A percentile compares a stretch with the other conserved stretches of the same genome.
Conservation (phyloP, 1,140 invertebrate species). For the Aethina tumida region DNA sequence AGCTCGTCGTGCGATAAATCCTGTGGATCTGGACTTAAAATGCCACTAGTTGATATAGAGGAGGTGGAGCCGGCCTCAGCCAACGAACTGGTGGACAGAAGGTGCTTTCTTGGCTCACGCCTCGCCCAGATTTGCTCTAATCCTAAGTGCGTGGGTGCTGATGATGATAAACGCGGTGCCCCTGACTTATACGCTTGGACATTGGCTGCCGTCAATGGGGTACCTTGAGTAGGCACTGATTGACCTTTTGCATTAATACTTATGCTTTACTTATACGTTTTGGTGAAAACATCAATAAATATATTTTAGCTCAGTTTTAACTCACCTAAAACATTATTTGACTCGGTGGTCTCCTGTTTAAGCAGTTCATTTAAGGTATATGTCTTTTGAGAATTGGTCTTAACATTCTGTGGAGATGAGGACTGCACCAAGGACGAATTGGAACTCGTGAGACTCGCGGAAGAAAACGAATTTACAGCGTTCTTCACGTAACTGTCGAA, state of each 20-base stretch:
- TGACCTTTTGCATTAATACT: conserved; percentile 10
- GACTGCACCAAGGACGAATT: conserved; percentile 16
- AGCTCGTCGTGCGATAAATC: conserved; percentile 77
- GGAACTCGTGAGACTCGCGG: conserved; percentile 33
- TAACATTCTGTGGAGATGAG: conserved; percentile 26
- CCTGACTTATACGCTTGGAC: conserved; percentile 31
- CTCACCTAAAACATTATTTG: too few species aligned
- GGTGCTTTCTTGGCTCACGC: conserved; percentile 72
- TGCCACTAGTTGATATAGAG: conserved; percentile 71
- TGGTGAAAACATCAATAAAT: too few species aligned
- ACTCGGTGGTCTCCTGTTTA: too few species aligned
- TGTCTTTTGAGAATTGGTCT: too few species aligned
- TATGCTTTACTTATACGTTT: background rate
- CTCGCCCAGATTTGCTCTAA: conserved; percentile 76
- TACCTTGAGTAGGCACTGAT: conserved; percentile 12
- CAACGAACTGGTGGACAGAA: conserved; percentile 76
- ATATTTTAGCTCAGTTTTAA: too few species aligned
- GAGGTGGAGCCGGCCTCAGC: conserved; percentile 79
- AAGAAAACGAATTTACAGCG: conserved; percentile 35
- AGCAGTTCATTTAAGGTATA: too few species aligned
- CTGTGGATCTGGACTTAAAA: conserved; percentile 69
- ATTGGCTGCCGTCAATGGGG: conserved; percentile 11
- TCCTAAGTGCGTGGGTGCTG: conserved; percentile 71
- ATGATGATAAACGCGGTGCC: conserved; percentile 63
- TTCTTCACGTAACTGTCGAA: conserved; percentile 38